A percentile compares a stretch with the other conserved stretches of the same genome.
These are phyloP conservation scores for Abscondita cerata DNA, from an alignment of 2,888 invertebrate genomes.

Conservation along the genomic window DNA sequence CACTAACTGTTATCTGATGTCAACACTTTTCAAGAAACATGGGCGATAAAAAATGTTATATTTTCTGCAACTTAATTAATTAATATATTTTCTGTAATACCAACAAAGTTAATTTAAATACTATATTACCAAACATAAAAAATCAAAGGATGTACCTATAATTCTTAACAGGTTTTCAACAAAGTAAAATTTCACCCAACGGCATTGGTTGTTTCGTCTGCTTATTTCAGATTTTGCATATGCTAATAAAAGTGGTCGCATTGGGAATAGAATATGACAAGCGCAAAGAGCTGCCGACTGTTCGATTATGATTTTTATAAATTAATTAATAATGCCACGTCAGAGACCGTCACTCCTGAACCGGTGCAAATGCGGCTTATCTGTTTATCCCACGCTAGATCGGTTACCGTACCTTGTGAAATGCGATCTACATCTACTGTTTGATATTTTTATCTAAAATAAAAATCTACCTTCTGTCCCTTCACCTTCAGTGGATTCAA, in stretches of 20 bases:
- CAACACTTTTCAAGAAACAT: no score
- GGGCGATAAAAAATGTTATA: no score
- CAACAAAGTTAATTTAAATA: no score
- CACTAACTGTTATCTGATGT: no score
- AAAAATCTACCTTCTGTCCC: slow-evolving; percentile 31
- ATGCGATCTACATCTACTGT: slow-evolving; percentile 34
- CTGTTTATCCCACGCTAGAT: slow-evolving; percentile 33
- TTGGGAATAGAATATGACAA: slow-evolving; percentile 31
- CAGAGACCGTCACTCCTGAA: slow-evolving; percentile 35
- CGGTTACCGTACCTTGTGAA: slow-evolving; percentile 33
- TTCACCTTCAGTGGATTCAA: slow-evolving; percentile 28
- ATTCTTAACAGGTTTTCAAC: not conserved
- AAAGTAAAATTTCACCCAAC: slow-evolving; percentile 6
- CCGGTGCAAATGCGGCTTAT: slow-evolving; percentile 34
- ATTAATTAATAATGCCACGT: slow-evolving; percentile 39
- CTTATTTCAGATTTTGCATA: slow-evolving; percentile 8
- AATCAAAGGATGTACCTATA: not conserved
- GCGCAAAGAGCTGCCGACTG: slow-evolving; percentile 33
- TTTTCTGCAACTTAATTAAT: no score
- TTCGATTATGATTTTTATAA: slow-evolving; percentile 39
- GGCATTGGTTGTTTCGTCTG: slow-evolving; percentile 11
- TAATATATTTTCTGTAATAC: no score
- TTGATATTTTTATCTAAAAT: slow-evolving; percentile 33
- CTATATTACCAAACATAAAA: not conserved
- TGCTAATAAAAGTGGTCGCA: slow-evolving; percentile 26